phyloP scores from a whole-genome alignment of 2,113 vertebrate species.

The Cnemophilus loriae region DNA sequence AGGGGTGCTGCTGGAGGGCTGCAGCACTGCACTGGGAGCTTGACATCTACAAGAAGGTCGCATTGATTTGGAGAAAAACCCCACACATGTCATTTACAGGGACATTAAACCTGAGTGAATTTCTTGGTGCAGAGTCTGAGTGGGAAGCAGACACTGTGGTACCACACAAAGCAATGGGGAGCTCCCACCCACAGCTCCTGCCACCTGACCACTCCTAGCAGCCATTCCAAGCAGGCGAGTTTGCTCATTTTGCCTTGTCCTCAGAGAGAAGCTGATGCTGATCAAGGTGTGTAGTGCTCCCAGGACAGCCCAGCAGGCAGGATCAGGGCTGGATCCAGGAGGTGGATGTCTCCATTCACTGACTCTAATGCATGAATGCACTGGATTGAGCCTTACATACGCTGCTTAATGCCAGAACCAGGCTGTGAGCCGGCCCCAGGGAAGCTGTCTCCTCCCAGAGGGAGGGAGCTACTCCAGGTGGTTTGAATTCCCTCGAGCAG shows the following conservation, averaged over 20 bases:
- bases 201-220: background rate
- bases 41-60: fast-evolving
- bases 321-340: background rate
- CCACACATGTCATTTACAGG: fast-evolving
- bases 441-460: background rate
- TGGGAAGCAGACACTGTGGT: background rate
- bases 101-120: background rate
- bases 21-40: background rate
- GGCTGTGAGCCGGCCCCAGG: background rate
- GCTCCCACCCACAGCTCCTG: background rate
- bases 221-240: background rate
- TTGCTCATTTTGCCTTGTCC: background rate
- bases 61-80: fast-evolving
- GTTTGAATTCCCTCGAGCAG: background rate
- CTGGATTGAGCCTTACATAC: background rate
- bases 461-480: background rate
- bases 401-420: background rate
- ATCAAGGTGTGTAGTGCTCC: background rate
- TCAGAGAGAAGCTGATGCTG: background rate
- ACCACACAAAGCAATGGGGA: fast-evolving
- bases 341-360: background rate
- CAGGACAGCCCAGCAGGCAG: background rate
- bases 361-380: fast-evolving
- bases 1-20: background rate
- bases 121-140: background rate